Evolutionary conservation across 2,888 invertebrate genomes (phyloP), one percentile per base, ranked within the genome.

Genomic region (Orthosia incerta): DNA sequence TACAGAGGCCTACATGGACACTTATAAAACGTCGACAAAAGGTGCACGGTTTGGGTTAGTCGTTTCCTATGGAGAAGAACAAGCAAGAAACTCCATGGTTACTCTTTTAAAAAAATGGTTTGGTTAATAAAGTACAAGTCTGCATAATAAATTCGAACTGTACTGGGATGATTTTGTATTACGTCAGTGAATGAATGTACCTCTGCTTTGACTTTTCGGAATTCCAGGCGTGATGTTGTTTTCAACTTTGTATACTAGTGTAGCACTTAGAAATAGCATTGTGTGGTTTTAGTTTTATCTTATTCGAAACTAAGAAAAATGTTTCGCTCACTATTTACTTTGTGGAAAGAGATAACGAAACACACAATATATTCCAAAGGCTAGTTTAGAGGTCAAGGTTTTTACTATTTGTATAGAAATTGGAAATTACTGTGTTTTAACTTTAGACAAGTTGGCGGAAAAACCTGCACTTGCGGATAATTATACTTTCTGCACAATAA

Each of bases 381-480:
- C 13, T 46, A 23, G 12, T n/a, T n/a, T 48, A 45, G 16, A 75
- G 56, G 5, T 66, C 50, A 51, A 76, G 20, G 16, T 0, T 50
- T 57, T 45, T 64, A 31, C 39, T 48, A 23, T 39, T 26, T 20
- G 23, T 63, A 31, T 13, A 45, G 70, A 18, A 16, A 26, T 12
- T 31, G 12, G 15, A 56, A 71, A 48, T 13, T 2, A 56, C 48
- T 48, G 71, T 18, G 26, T 31, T 56, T 26, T 2, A 1, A 31
- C 26, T 13, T 45, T 13, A 46, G n/a, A 70, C 70, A 53, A 70
- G 39, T 20, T 1, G 11, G 23, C 20, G 15, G 23, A 16, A 16
- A 26, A 68, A 51, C 23, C 7, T 16, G 3, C 13, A 18, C 15
- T 59, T 1, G 13, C 45, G 23, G 18, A 7, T 23, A 53, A 11